A percentile compares a stretch with the other conserved stretches of the same genome.
phyloP scores from a whole-genome alignment of 2,113 vertebrate species.

The Climacteris rufus region DNA sequence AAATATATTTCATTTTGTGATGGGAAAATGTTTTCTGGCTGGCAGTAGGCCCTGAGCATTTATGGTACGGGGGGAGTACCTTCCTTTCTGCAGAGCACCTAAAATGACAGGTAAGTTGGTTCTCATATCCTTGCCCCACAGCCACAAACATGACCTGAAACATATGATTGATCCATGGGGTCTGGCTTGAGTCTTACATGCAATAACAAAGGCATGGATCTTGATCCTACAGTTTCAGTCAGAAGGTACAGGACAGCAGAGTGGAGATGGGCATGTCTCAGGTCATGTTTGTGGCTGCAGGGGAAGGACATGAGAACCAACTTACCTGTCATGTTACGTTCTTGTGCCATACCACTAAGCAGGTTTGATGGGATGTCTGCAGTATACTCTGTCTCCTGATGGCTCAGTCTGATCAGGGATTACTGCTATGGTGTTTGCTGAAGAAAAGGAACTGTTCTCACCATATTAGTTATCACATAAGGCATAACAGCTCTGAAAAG shows the following conservation, averaged over 20 bases:
- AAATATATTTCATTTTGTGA: not conserved
- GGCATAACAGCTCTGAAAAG: not conserved
- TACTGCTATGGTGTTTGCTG: not conserved
- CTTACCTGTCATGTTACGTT: not conserved
- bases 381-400: not conserved
- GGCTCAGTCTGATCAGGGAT: not conserved
- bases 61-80: not conserved
- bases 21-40: not conserved
- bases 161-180: rapidly evolving
- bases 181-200: not conserved
- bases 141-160: not conserved
- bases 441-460: not conserved
- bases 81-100: not conserved
- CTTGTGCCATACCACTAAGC: not conserved
- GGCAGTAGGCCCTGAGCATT: not conserved
- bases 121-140: not conserved
- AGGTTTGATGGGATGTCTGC: not conserved
- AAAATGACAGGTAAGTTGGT: not conserved
- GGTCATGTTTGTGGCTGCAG: not conserved
- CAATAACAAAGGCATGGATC: not conserved
- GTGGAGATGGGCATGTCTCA: not conserved
- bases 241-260: not conserved
- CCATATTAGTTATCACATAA: not conserved
- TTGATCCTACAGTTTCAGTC: not conserved
- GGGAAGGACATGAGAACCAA: not conserved